A percentile compares a stretch with the other conserved stretches of the same genome.
These are phyloP conservation scores for Eugnorisma glareosa DNA, from an alignment of 2,888 invertebrate genomes.

Conservation along the genomic window DNA sequence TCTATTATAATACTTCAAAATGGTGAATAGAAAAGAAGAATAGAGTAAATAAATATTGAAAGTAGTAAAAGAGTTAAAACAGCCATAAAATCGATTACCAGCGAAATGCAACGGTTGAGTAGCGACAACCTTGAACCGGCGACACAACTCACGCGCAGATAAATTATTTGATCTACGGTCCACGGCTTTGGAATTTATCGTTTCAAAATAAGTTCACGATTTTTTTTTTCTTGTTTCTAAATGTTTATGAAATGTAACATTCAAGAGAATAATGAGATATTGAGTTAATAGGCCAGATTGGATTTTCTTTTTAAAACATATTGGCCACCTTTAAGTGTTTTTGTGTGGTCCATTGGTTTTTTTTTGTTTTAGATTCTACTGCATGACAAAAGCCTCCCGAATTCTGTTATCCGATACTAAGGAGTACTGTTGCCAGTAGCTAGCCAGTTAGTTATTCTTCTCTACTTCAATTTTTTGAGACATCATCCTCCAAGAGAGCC, in stretches of 20 bases:
- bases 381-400: not conserved
- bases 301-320: not conserved
- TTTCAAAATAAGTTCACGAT: slow-evolving; percentile 36
- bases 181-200: slow-evolving; percentile 39
- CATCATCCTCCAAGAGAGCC: not conserved
- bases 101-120: slow-evolving; percentile 69
- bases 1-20: not conserved
- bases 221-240: slow-evolving; percentile 27
- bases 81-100: slow-evolving; percentile 29
- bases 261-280: not conserved
- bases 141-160: slow-evolving; percentile 60
- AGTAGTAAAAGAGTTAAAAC: slow-evolving; percentile 26
- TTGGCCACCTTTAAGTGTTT: not conserved
- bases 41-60: slow-evolving; percentile 26
- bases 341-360: not conserved
- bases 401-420: not conserved
- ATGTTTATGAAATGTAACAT: slow-evolving; percentile 18
- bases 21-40: slow-evolving; percentile 11
- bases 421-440: not conserved
- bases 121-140: slow-evolving; percentile 70
- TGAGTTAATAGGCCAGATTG: not conserved
- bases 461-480: not conserved
- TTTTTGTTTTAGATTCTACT: not conserved
- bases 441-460: not conserved
- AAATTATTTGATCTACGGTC: slow-evolving; percentile 53